phyloP scores from a whole-genome alignment of 1,140 invertebrate genomes.

The Drosophila equinoxialis region DNA sequence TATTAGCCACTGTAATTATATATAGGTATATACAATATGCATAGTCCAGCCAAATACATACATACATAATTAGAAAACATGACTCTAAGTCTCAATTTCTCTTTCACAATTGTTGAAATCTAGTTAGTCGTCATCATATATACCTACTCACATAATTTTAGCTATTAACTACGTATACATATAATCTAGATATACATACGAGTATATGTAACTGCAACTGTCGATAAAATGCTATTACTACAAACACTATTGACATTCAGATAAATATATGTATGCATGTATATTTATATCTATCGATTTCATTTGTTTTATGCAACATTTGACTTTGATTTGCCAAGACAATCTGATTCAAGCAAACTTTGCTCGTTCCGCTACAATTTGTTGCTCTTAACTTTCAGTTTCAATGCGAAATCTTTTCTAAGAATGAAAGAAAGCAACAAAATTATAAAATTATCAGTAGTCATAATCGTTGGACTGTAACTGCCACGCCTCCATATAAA shows the following conservation, averaged over 20 bases:
- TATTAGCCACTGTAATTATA: slow-evolving; percentile 54
- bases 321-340: slow-evolving; percentile 46
- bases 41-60: slow-evolving; percentile 23
- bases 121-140: slow-evolving; percentile 25
- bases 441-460: slow-evolving; percentile 30
- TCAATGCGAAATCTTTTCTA: slow-evolving; percentile 16
- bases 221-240: slow-evolving; percentile 28
- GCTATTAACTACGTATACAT: slow-evolving; percentile 11
- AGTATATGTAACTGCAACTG: slow-evolving; percentile 31
- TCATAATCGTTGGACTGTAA: slow-evolving; percentile 30
- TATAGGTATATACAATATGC: background rate
- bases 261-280: slow-evolving; percentile 1
- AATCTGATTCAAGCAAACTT: slow-evolving; percentile 54
- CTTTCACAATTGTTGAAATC: slow-evolving; percentile 48
- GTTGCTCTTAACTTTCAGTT: slow-evolving; percentile 36
- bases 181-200: slow-evolving; percentile 13
- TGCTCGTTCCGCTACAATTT: background rate
- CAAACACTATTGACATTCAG: slow-evolving; percentile 34
- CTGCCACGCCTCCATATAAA: slow-evolving; percentile 41
- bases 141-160: background rate
- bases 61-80: slow-evolving; percentile 30
- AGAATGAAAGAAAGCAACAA: background rate
- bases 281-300: background rate
- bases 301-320: slow-evolving; percentile 14
- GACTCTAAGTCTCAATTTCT: slow-evolving; percentile 60